A percentile compares a stretch with the other conserved stretches of the same genome.
phyloP scores from a whole-genome alignment of 2,113 vertebrate genomes.

The Platichthys stellatus region DNA sequence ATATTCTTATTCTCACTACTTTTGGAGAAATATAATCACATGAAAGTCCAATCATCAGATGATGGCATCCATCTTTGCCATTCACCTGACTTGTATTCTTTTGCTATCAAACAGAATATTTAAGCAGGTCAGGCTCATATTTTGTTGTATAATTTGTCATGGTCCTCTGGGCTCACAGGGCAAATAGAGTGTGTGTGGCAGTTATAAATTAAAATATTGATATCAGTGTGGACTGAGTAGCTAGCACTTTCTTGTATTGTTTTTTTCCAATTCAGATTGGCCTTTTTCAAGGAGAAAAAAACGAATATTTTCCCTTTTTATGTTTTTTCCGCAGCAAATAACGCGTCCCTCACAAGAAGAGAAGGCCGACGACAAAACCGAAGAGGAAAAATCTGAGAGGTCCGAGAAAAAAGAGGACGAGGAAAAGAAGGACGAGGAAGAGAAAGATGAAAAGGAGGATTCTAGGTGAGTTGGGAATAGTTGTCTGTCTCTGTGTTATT shows the following conservation, averaged over 20 bases:
- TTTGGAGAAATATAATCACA: background rate
- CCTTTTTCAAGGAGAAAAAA: constrained; percentile 2
- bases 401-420: constrained; percentile 96
- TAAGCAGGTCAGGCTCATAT: background rate
- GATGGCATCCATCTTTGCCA: background rate
- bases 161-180: constrained; percentile 45
- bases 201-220: background rate
- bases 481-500: constrained; percentile 17
- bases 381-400: constrained; percentile 95
- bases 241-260: background rate
- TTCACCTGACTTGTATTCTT: background rate
- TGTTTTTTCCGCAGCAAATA: constrained; percentile 86
- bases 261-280: background rate
- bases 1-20: background rate
- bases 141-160: background rate
- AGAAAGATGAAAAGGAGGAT: constrained; percentile 98
- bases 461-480: constrained; percentile 86
- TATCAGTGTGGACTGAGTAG: background rate
- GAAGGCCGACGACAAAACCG: constrained; percentile 94
- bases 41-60: background rate
- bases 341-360: constrained; percentile 97
- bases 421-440: constrained; percentile 98
- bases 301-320: background rate
- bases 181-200: background rate
- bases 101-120: constrained; percentile 21